phyloP scores from a whole-genome alignment of 2,888 invertebrate genomes.

The Erynnis tages region DNA sequence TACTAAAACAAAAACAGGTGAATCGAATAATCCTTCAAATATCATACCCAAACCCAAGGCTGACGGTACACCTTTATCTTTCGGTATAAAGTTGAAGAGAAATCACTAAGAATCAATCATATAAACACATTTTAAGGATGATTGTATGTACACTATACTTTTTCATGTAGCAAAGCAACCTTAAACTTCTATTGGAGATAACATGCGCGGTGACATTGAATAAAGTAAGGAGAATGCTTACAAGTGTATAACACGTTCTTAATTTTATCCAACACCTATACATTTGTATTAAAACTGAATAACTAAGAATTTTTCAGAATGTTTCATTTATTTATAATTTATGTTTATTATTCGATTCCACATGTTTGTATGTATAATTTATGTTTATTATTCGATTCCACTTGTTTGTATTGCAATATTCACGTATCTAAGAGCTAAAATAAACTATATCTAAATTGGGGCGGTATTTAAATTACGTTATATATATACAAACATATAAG shows the following conservation, averaged over 20 bases:
- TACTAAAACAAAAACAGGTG: too few relatives aligned
- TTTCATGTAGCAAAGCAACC: too few relatives aligned
- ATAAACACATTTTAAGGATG: too few relatives aligned
- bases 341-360: not conserved
- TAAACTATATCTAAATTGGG: slow-evolving; percentile 8
- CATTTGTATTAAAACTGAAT: too few relatives aligned
- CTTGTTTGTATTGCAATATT: not conserved
- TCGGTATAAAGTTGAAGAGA: too few relatives aligned
- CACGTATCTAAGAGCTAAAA: not conserved
- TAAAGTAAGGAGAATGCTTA: not conserved
- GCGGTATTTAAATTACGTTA: not conserved
- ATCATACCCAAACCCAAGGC: too few relatives aligned
- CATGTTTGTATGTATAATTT: not conserved
- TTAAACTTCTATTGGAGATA: not conserved
- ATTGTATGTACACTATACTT: too few relatives aligned
- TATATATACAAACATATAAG: not conserved
- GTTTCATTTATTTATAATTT: too few relatives aligned
- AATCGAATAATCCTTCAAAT: too few relatives aligned
- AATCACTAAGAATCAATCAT: too few relatives aligned
- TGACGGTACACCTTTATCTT: too few relatives aligned
- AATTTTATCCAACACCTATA: not conserved
- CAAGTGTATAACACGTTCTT: slow-evolving; percentile 2
- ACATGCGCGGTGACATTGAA: not conserved
- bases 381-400: not conserved
- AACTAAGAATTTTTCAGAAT: too few relatives aligned